Base-by-base conservation (phyloP, 2,113 vertebrate species). In the Climacteris rufus region DNA sequence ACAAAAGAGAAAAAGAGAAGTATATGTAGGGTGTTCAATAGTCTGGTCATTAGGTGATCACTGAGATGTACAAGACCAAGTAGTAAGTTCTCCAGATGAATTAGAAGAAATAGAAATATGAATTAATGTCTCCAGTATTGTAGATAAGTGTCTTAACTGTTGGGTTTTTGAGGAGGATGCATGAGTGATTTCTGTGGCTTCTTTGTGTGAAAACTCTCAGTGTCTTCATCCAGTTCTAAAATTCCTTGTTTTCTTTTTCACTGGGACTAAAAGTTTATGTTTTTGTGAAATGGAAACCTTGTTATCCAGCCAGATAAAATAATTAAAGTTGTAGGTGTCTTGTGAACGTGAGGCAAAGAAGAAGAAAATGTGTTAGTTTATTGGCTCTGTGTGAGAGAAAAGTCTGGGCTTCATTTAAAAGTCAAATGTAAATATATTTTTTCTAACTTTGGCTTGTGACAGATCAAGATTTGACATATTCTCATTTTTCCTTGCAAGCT, bases 401-500 rank as follows among this genome's bases (percentile, higher is more conserved):
- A 66, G 47, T 66, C 75, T 94, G 75, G 56, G 49, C 60, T 81
- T 90, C 71, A 86, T 93, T 94, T 89, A 68, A 87, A 94, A 94
- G 68, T 91, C 59, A 80, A 75, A 94, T 74, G 37, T 87, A 93
- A 83, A 96, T 87, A 49, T 83, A 79, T 87, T 60, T 71, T 90
- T 94, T 63, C 90, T 87, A 85, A 87, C 53, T 96, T 90, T 88
- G 68, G 65, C 68, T 97, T 83, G 64, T 5, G 25, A 70, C 42
- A 66, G 56, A 75, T 88, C 53, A 84, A 76, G 33, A 79, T 90
- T 66, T 90, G 79, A 95, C 78, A 93, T 64, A 75, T 71, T 94
- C 68, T 96, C 64, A 42, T 89, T 90, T 89, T 85, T 92, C 37
- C 57, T 87, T 60, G 63, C 3, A 60, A 50, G 45, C 57, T 56